These are phyloP conservation scores for Ornithoptera alexandrae DNA, from an alignment of 2,888 invertebrate species.

Conservation along the genomic window DNA sequence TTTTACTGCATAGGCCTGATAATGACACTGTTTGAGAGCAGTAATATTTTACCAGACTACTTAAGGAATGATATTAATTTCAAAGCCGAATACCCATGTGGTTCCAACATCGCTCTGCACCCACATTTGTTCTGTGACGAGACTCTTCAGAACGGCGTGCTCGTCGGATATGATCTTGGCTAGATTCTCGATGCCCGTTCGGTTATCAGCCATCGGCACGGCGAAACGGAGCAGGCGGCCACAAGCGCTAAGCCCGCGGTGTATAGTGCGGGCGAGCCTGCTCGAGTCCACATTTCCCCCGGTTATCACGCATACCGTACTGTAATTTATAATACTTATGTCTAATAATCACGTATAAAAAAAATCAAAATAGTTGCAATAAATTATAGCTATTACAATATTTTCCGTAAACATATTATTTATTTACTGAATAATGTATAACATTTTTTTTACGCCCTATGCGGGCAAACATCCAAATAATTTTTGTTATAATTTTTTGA, in stretches of 20 bases:
- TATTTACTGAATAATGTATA: not conserved
- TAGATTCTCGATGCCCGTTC: slow-evolving; percentile 86
- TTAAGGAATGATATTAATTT: not conserved
- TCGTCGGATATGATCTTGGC: slow-evolving; percentile 60
- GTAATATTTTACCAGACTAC: not conserved
- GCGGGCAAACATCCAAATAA: too few species aligned
- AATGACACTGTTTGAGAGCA: not conserved
- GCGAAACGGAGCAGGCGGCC: slow-evolving; percentile 85
- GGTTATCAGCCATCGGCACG: slow-evolving; percentile 85
- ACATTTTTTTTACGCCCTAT: too few species aligned
- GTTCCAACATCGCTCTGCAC: slow-evolving; percentile 63
- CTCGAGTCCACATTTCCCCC: slow-evolving; percentile 91
- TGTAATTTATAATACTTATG: slow-evolving; percentile 47
- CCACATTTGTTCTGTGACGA: slow-evolving; percentile 73
- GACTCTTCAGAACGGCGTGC: slow-evolving; percentile 62
- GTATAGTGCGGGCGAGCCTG: slow-evolving; percentile 86
- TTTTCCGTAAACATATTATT: not conserved
- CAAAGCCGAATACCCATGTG: slow-evolving; percentile 55
- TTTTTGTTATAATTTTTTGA: too few species aligned
- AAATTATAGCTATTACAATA: not conserved
- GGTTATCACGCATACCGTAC: slow-evolving; percentile 87
- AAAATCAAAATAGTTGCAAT: not conserved
- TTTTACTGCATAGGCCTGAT: too few species aligned
- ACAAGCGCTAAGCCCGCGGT: slow-evolving; percentile 88
- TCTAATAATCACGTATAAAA: not conserved